Conservation (phyloP, 2,113 vertebrate genomes). For the Isurus oxyrinchus region DNA sequence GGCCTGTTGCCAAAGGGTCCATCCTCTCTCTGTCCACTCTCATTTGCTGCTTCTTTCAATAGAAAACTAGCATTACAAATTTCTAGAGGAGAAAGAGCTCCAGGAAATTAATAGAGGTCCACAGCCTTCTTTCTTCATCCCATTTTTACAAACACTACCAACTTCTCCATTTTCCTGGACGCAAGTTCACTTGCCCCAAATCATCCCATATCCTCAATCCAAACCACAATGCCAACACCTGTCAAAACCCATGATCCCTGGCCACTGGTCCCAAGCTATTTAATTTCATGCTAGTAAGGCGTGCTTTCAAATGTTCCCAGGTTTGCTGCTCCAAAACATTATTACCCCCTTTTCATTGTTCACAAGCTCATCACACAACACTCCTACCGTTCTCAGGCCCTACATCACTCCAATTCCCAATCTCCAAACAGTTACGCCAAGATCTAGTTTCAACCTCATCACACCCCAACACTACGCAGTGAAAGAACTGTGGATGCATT, state of each 20-base stretch:
- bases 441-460: not conserved
- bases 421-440: not conserved
- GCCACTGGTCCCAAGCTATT: not conserved
- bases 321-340: not conserved
- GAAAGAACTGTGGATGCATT: not conserved
- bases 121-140: not conserved
- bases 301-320: not conserved
- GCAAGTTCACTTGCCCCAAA: not conserved
- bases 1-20: not conserved
- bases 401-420: not conserved
- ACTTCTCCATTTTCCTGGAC: not conserved
- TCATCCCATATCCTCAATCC: not conserved
- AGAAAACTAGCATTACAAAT: not conserved
- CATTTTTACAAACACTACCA: not conserved
- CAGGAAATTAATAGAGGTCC: not conserved
- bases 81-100: not conserved
- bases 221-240: not conserved
- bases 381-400: not conserved
- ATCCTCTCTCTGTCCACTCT: not conserved
- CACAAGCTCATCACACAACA: not conserved
- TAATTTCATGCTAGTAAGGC: not conserved
- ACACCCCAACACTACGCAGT: not conserved
- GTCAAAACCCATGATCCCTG: not conserved
- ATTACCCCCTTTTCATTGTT: not conserved
- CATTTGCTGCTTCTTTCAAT: not conserved